These are phyloP conservation scores for Macrocentrus cingulum DNA, from an alignment of 1,140 invertebrate species.

Conservation along the genomic window DNA sequence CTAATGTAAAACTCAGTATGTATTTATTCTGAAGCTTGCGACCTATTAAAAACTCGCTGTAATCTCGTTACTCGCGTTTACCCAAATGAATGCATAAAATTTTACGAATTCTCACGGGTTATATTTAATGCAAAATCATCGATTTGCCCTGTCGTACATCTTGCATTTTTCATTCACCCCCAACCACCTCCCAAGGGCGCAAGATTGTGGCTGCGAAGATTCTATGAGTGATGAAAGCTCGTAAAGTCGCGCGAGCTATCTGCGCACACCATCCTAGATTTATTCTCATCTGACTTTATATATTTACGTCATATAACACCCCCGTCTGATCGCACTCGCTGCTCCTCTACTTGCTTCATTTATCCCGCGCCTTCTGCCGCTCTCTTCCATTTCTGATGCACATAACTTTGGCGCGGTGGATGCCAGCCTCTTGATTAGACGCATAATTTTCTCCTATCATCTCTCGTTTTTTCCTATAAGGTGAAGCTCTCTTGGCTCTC, in stretches of 20 bases:
- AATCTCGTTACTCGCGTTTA: background rate
- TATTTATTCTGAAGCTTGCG: no score
- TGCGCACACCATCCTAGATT: no score
- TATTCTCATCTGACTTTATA: no score
- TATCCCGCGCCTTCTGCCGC: background rate
- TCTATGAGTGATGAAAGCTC: constrained; percentile 43
- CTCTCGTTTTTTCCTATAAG: constrained; percentile 6
- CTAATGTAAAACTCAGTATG: no score
- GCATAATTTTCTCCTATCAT: constrained; percentile 27
- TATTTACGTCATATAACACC: background rate
- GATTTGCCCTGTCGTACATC: constrained; percentile 35
- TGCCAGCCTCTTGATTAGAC: constrained; percentile 18
- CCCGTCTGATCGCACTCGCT: background rate
- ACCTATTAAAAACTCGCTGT: no score
- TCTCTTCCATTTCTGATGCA: background rate
- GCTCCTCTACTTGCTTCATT: background rate
- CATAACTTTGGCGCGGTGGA: background rate
- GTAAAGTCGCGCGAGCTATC: no score
- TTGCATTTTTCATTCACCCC: constrained; percentile 42
- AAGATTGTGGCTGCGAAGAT: no score
- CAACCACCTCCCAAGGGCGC: no score
- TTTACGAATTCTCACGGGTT: no score
- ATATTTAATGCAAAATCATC: constrained; percentile 50
- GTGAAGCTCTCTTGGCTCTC: background rate
- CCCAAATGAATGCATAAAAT: no score